Evolutionary conservation across 1,140 invertebrate genomes (phyloP), one percentile per base, ranked within the genome.

Genomic region (Atta colombica): DNA sequence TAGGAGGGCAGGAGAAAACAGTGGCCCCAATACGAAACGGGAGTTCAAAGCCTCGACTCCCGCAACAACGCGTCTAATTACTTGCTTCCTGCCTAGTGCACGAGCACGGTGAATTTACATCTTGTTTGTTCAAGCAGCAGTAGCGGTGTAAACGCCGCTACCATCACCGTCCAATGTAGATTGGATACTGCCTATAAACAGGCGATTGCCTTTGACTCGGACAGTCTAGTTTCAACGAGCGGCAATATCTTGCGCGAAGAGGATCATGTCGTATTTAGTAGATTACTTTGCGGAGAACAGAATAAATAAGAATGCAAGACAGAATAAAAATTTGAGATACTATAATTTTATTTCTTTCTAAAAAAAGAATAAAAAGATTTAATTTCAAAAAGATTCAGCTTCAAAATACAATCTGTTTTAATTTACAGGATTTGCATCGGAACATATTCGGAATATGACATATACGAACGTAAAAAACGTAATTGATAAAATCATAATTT

Each of bases 41-140:
- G 88, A 94, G 94, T 93, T 94, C 93, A 94, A 94, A 94, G 93
- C 93, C 91, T 84, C 80, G 91, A 90, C 87, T 89, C 78, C 93
- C 91, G 92, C 93, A 94, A 94, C 94, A 94, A 93, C 93, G 94
- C 93, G 94, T 94, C 94, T 94, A 94, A 94, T 94, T 94, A 94
- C 94, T 94, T 92, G 93, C 92, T 93, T 93, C 93, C 93, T 92
- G 89, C 89, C 88, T 91, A 88, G 89, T 90, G 87, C 88, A 85
- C 85, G 86, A 7, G 86, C 85, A 89, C 85, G 82, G 78, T 77
- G 88, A 92, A 94, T 94, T 94, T 94, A 94, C 93, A 94, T 94
- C 92, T 93, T 94, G 94, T 94, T 94, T 94, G 93, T 91, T 93
- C 90, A 94, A 93, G 93, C 91, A 93, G 92, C 91, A 93, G 91